Conservation (phyloP, 35 echinoderm and acorn worm species). For the Heliocidaris tuberculata region DNA sequence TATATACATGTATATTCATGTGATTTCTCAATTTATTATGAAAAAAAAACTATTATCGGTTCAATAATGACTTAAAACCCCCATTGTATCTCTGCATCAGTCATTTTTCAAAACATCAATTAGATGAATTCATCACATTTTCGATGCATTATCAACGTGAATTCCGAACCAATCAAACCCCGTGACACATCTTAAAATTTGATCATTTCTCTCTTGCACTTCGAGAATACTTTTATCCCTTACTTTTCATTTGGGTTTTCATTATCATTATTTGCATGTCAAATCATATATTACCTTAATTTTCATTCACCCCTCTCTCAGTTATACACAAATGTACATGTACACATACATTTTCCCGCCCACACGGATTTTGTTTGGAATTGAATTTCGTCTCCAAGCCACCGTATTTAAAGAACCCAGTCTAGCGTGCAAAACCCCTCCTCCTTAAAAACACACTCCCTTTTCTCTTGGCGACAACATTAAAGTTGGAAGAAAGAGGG, state of each 20-base stretch:
- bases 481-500: neutral
- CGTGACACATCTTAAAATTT: no score
- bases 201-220: no score
- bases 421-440: neutral
- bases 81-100: no score
- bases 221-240: no score
- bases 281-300: neutral
- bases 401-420: constrained; percentile 10
- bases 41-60: no score
- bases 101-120: no score
- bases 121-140: no score
- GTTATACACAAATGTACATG: neutral
- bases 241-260: neutral
- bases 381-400: neutral
- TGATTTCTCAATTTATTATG: no score
- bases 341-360: neutral
- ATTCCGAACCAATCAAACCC: no score
- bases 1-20: no score
- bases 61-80: no score
- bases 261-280: neutral
- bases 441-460: neutral
- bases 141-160: no score
- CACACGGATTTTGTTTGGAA: neutral
- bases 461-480: neutral
- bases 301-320: neutral